Evolutionary conservation across 2,113 vertebrate genomes (phyloP), one percentile per base, ranked within the genome.

Genomic region (Pygoscelis antarcticus): DNA sequence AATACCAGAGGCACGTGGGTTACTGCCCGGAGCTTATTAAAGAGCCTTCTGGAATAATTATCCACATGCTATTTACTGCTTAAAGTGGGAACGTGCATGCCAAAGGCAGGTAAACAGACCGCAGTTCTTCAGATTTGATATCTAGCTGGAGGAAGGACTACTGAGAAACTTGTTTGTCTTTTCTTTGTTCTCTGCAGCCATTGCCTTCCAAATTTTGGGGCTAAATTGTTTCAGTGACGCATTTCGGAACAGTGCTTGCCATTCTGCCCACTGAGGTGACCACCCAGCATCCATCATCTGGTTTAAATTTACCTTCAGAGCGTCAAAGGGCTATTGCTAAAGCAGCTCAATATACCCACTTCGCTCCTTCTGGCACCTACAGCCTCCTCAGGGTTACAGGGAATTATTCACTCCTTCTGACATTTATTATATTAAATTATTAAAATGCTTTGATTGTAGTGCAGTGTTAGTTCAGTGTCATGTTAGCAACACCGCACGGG

Each of bases 381-480:
- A 58, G 75, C 74, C 96, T 91, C 76, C 89, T 95, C 89, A 23
- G 77, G 40, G 29, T 96, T 95, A 96, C 91, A 97, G 95, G 81
- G 96, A 94, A 96, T 96, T 96, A 97, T 96, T 97, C 95, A 97
- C 89, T 94, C 66, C 78, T 89, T 12, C 91, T 96, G 96, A 96
- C 96, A 95, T 96, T 96, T 96, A 96, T 97, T 95, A 94, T 95
- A 95, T 96, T 83, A 66, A 96, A 91, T 91, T 95, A 95, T 97
- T 95, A 68, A 95, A 97, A 91, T 44, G 94, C 94, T 94, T 94
- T 77, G 94, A 80, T 93, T 96, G 95, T 89, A 58, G 95, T 51
- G 89, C 68, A 68, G 96, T 96, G 96, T 96, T 97, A 93, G 96
- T 93, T 96, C 95, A 96, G 97, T 91, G 93, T 95, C 93, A 12